phyloP scores from a whole-genome alignment of 2,888 invertebrate species.

The Stenichneumon culpator region DNA sequence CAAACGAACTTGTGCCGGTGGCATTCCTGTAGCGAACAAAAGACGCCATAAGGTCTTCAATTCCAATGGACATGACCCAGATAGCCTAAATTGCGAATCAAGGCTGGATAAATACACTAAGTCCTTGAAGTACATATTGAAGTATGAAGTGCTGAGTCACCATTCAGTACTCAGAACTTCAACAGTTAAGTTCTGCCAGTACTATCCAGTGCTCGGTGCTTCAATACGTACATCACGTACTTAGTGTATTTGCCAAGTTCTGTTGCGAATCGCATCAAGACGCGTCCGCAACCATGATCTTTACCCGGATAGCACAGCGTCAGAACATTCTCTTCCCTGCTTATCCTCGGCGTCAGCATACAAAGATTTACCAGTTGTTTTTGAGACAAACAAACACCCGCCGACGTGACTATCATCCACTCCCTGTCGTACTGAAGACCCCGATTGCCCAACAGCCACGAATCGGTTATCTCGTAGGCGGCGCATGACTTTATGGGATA shows the following conservation, averaged over 20 bases:
- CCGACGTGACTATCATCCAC: conserved; percentile 96
- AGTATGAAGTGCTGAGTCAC: too few species aligned
- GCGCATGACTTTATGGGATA: conserved; percentile 98
- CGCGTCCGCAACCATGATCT: not conserved
- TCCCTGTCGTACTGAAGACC: conserved; percentile 96
- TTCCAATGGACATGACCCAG: not conserved
- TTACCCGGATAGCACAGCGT: conserved; percentile 88
- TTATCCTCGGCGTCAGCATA: conserved; percentile 90
- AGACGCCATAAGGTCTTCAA: not conserved
- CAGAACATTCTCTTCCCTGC: conserved; percentile 87
- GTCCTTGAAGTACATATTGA: too few species aligned
- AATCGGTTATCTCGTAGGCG: conserved; percentile 88
- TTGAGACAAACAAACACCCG: conserved; percentile 95
- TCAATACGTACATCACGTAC: too few species aligned
- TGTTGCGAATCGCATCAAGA: not conserved
- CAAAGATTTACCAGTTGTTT: conserved; percentile 94
- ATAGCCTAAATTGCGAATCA: too few species aligned
- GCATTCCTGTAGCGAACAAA: conserved; percentile 84
- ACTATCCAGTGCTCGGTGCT: too few species aligned
- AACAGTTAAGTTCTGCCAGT: too few species aligned
- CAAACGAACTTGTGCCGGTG: conserved; percentile 87
- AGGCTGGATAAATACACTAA: too few species aligned
- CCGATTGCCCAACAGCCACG: conserved; percentile 91
- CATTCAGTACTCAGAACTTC: not conserved
- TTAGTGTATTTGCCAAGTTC: too few species aligned